Conservation (phyloP, 2,888 invertebrate genomes). For the Ceraclea dissimilis region DNA sequence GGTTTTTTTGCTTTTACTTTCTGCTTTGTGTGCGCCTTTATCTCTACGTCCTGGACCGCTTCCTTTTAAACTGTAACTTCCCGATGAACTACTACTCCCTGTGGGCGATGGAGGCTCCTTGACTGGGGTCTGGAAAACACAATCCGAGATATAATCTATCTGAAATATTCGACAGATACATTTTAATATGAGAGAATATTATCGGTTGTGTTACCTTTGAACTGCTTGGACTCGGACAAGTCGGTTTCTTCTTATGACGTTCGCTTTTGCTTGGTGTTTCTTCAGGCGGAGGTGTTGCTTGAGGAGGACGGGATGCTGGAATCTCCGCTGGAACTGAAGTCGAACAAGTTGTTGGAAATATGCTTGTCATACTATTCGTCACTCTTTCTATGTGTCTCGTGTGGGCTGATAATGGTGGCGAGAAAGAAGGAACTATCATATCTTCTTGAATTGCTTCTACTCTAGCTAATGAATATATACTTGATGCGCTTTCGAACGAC, state of each 20-base stretch:
- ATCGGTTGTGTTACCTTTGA: not conserved
- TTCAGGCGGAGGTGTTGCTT: conserved; percentile 34
- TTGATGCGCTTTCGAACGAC: conserved; percentile 82
- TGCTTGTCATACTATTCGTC: conserved; percentile 29
- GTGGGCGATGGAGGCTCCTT: conserved; percentile 46
- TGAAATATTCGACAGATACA: too few relatives aligned
- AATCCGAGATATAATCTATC: too few relatives aligned
- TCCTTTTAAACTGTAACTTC: conserved; percentile 48
- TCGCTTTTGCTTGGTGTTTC: conserved; percentile 24
- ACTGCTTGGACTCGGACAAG: conserved; percentile 18
- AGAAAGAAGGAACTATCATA: conserved; percentile 53
- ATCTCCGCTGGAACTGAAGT: not conserved
- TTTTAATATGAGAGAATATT: too few relatives aligned
- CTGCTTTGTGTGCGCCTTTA: conserved; percentile 10
- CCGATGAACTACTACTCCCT: conserved; percentile 50
- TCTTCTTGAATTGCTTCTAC: conserved; percentile 63
- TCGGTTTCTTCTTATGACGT: conserved; percentile 21
- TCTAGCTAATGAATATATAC: conserved; percentile 68
- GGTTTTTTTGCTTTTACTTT: conserved; percentile 7
- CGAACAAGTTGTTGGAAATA: not conserved
- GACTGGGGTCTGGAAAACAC: conserved; percentile 4
- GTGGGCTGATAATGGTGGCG: conserved; percentile 47
- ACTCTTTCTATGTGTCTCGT: conserved; percentile 38
- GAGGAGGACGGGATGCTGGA: conserved; percentile 6
- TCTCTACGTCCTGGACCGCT: conserved; percentile 24